These are phyloP conservation scores for Oryzias dopingdopingensis DNA, from an alignment of 2,797 vertebrate genomes.

Conservation along the genomic window DNA sequence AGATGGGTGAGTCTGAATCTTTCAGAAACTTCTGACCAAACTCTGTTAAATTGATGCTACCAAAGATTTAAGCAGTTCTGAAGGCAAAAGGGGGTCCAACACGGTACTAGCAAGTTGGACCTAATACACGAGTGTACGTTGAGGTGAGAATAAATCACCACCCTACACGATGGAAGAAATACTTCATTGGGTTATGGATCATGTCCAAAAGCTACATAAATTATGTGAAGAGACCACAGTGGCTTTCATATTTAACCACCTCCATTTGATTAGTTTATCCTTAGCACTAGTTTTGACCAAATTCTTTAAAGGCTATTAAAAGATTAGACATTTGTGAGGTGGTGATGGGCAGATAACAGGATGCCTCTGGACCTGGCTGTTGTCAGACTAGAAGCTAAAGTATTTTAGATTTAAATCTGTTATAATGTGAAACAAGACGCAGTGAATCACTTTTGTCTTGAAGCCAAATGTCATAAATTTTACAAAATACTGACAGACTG, in stretches of 20 bases:
- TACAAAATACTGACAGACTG: slow-evolving; percentile 24
- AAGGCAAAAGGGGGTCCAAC: too few relatives aligned
- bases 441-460: slow-evolving; percentile 44
- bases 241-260: slow-evolving; percentile 2
- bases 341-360: slow-evolving; percentile 4
- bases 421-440: slow-evolving; percentile 32
- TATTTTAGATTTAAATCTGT: slow-evolving; percentile 5
- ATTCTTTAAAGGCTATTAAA: neutral
- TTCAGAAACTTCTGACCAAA: too few relatives aligned
- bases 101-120: too few relatives aligned
- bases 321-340: neutral
- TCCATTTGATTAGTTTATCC: slow-evolving; percentile 1
- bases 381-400: slow-evolving; percentile 11
- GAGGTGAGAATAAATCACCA: neutral
- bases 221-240: neutral
- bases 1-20: too few relatives aligned
- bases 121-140: neutral
- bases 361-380: neutral
- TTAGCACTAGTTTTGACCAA: neutral
- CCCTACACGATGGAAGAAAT: neutral
- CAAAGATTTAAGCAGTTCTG: too few relatives aligned
- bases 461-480: slow-evolving; percentile 6
- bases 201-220: neutral
- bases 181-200: neutral
- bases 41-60: too few relatives aligned